Conservation (phyloP, 2,888 invertebrate genomes). For the Iphiclides podalirius region DNA sequence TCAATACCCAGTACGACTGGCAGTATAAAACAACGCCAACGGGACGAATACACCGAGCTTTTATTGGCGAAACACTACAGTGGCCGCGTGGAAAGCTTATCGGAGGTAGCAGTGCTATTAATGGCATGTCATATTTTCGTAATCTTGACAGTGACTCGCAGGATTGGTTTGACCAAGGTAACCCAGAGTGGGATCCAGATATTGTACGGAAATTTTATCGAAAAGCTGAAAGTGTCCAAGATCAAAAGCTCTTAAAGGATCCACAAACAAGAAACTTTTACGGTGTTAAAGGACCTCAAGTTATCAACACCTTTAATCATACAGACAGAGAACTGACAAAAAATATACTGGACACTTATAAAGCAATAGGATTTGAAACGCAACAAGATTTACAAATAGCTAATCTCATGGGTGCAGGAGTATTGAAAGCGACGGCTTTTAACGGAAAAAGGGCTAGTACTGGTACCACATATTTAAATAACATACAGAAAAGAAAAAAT, state of each 20-base stretch:
- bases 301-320: not conserved
- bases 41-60: conserved; percentile 85
- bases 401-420: conserved; percentile 59
- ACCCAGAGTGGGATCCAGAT: conserved; percentile 75
- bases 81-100: conserved; percentile 83
- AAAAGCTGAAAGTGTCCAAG: conserved; percentile 49
- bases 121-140: conserved; percentile 78
- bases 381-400: conserved; percentile 57
- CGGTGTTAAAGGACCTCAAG: not conserved
- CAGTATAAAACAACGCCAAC: conserved; percentile 85
- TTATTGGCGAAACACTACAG: conserved; percentile 67
- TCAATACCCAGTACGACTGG: conserved; percentile 84
- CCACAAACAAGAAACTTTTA: conserved; percentile 26
- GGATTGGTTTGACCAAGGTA: conserved; percentile 74
- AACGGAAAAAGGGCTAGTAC: conserved; percentile 69
- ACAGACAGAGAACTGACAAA: not conserved
- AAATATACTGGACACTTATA: not conserved
- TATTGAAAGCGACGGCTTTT: conserved; percentile 62
- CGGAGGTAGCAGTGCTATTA: conserved; percentile 79
- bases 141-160: conserved; percentile 74
- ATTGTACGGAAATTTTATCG: conserved; percentile 34
- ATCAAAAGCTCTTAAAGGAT: conserved; percentile 35
- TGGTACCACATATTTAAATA: conserved; percentile 65
- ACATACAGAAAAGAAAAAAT: conserved; percentile 43
- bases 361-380: not conserved